phyloP scores from a whole-genome alignment of 2,797 vertebrate genomes.

The Lindbergichthys nudifrons region DNA sequence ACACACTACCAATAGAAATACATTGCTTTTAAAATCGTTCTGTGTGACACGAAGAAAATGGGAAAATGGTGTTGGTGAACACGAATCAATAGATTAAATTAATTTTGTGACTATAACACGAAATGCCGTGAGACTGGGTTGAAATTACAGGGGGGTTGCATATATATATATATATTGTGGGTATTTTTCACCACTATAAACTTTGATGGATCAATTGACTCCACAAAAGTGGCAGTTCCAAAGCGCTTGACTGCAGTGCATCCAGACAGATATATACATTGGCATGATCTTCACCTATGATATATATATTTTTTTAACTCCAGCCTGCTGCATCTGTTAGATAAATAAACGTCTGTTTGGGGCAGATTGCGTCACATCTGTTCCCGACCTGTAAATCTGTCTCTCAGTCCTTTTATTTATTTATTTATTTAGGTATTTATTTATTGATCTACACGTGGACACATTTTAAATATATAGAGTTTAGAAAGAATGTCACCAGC shows the following conservation, averaged over 20 bases:
- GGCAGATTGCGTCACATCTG: constrained; percentile 21
- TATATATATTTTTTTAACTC: too few relatives aligned
- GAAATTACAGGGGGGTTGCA: too few relatives aligned
- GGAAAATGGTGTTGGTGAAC: too few relatives aligned
- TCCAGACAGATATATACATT: neutral
- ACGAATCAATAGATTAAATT: too few relatives aligned
- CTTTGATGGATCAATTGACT: too few relatives aligned
- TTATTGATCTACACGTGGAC: neutral
- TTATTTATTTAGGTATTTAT: neutral
- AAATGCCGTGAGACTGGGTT: too few relatives aligned
- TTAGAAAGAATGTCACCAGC: neutral
- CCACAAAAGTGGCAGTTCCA: too few relatives aligned
- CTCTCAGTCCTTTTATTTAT: neutral
- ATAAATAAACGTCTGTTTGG: neutral
- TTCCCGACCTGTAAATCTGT: neutral
- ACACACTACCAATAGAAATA: too few relatives aligned
- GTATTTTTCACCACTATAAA: neutral
- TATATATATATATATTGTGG: neutral
- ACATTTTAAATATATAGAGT: neutral
- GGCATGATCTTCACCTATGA: neutral
- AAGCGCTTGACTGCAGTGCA: neutral
- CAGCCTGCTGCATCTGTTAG: neutral
- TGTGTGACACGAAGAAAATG: too few relatives aligned
- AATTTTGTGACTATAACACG: too few relatives aligned
- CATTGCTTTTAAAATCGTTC: too few relatives aligned